Conservation (phyloP, 1,140 invertebrate genomes). For the Drosophila gunungcola region DNA sequence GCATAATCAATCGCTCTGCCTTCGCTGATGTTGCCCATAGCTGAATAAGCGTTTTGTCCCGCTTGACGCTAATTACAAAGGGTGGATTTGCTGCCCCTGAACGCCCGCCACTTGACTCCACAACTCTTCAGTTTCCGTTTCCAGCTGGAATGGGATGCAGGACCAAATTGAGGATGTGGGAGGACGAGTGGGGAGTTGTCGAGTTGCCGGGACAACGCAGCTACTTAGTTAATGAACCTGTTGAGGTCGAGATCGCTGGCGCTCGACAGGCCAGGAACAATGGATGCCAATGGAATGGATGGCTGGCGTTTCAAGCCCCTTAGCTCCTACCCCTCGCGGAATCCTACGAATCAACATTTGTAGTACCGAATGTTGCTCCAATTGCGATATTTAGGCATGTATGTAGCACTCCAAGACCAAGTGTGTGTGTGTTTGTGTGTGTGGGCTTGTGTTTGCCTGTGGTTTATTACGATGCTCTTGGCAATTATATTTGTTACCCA, state of each 20-base stretch:
- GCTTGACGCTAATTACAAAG: conserved; percentile 55
- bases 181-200: conserved; percentile 13
- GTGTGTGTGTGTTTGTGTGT: conserved; percentile 50
- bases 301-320: conserved; percentile 18
- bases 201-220: conserved; percentile 63
- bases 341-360: conserved; percentile 38
- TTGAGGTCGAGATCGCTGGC: conserved; percentile 62
- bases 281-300: conserved; percentile 23
- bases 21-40: conserved; percentile 18
- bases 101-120: conserved; percentile 3
- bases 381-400: conserved; percentile 56
- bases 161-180: conserved; percentile 14
- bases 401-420: conserved; percentile 13
- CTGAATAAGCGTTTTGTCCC: conserved; percentile 44
- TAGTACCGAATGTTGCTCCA: conserved; percentile 43
- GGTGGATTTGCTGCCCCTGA: conserved; percentile 3
- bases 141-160: conserved; percentile 32
- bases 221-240: conserved; percentile 81
- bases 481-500: conserved; percentile 84
- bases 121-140: conserved; percentile 11
- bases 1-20: conserved; percentile 10
- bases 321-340: background rate
- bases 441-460: conserved; percentile 63
- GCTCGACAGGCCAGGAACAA: conserved; percentile 39
- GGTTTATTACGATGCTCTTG: conserved; percentile 83